Evolutionary conservation across 1,140 invertebrate species (phyloP).

Genomic region (Drosophila santomea): DNA sequence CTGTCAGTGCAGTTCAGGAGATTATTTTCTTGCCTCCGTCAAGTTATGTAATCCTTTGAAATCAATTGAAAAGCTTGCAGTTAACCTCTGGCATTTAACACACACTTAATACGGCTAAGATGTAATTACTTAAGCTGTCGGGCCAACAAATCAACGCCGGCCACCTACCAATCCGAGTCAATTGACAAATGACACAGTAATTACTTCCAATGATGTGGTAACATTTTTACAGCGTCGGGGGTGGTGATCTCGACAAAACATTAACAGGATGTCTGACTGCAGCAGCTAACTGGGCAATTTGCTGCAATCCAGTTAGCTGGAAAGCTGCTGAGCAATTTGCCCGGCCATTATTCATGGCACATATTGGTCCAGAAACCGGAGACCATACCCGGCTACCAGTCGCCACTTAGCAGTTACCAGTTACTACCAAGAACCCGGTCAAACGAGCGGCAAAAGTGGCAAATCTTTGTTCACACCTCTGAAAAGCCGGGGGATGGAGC

Average conservation of each 20-base stretch:
- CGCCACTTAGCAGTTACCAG: slow-evolving; percentile 1
- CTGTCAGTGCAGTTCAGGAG: background rate
- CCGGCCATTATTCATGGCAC: slow-evolving; percentile 77
- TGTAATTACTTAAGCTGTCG: slow-evolving; percentile 35
- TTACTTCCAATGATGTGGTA: slow-evolving; percentile 69
- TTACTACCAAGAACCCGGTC: slow-evolving; percentile 33
- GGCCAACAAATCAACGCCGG: slow-evolving; percentile 20
- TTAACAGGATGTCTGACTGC: slow-evolving; percentile 52
- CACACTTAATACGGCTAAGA: slow-evolving; percentile 24
- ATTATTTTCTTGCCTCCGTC: slow-evolving; percentile 17
- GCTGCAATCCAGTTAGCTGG: slow-evolving; percentile 37
- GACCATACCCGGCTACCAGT: slow-evolving; percentile 10
- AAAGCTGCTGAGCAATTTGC: slow-evolving; percentile 69
- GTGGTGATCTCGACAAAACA: slow-evolving; percentile 24
- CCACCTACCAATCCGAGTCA: slow-evolving; percentile 63
- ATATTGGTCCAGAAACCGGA: slow-evolving; percentile 51
- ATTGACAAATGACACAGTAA: slow-evolving; percentile 71
- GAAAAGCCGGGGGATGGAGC: slow-evolving; percentile 2
- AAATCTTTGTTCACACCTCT: slow-evolving; percentile 81
- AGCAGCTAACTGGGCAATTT: slow-evolving; percentile 46
- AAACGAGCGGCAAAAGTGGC: slow-evolving; percentile 78
- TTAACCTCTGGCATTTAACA: slow-evolving; percentile 22
- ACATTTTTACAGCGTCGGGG: slow-evolving; percentile 42
- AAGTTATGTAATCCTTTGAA: background rate
- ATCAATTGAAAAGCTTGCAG: slow-evolving; percentile 18